These are phyloP conservation scores for Epizoanthus illoricatus DNA, from an alignment of 92 coral and sea anemone species.

Conservation along the genomic window DNA sequence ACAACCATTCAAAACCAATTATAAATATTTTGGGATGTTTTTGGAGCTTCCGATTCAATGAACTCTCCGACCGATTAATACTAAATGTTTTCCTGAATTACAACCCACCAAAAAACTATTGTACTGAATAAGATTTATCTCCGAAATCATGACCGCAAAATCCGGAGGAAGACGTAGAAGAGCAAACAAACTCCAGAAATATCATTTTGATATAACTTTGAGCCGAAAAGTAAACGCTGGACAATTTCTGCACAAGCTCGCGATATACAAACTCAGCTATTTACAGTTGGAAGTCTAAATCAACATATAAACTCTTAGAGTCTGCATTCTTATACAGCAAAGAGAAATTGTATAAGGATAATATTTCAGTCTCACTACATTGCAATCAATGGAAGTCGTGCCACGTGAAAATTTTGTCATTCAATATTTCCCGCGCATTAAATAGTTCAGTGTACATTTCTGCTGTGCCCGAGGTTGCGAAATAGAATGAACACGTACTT, in stretches of 20 bases:
- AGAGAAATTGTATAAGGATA: background rate
- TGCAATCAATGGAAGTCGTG: background rate
- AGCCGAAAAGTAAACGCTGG: no score
- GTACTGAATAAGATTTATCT: background rate
- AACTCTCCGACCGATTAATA: conserved; percentile 3
- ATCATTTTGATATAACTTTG: no score
- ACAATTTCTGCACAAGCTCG: no score
- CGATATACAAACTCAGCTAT: no score
- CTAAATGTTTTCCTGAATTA: conserved; percentile 42
- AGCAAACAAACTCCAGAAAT: conserved; percentile 8
- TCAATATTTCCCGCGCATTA: no score
- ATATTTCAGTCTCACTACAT: background rate
- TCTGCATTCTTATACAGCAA: no score
- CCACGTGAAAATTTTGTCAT: background rate
- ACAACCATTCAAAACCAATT: conserved; percentile 15
- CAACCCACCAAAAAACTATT: conserved; percentile 19
- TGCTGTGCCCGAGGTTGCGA: conserved; percentile 1
- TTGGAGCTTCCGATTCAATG: conserved; percentile 15
- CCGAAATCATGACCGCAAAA: conserved; percentile 1
- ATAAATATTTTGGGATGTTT: background rate
- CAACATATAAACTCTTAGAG: no score
- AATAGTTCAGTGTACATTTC: no score
- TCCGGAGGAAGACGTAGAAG: conserved; percentile 10
- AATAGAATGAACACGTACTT: background rate
- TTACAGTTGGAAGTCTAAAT: no score